Evolutionary conservation across 2,113 vertebrate species (phyloP), one percentile per base, ranked within the genome.

Genomic region (Pleuronectes platessa): DNA sequence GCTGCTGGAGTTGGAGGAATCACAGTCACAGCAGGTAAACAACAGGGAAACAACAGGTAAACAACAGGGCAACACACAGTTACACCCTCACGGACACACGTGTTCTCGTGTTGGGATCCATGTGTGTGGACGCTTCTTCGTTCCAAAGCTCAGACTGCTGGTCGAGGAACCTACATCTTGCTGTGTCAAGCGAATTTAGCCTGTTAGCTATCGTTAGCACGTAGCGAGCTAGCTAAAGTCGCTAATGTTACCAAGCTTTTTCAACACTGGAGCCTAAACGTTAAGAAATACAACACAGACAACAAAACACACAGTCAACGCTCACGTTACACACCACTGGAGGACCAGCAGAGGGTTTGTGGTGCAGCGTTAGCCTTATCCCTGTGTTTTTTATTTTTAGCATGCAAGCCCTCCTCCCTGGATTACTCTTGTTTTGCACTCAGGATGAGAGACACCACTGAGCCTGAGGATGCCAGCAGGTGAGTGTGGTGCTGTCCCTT

Each of bases 401-500:
- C 24, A 77, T 69, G 64, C 80, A 60, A 65, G 3, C 5, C 15
- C 21, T 64, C 15, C 3, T 24, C 31, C 8, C 1, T 66, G 82
- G 60, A 59, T 76, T 81, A 73, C n/a, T 69, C 11, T 17, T 15
- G 2, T n/a, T 70, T 76, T 78, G 4, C 35, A 24, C 15, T 17
- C 78, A 87, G 69, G 65, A 90, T 91, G 90, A 91, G 47, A 81
- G n/a, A 88, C 68, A 82, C 53, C 20, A 78, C 72, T 27, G 82
- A 83, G 74, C 71, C 61, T 89, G 90, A 96, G 88, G 90, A 97
- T 97, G 97, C 94, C 94, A 85, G 88, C 92, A 91, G 95, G 97
- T 97, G 86, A 90, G 89, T 0, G 5, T 7, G 31, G 4, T 6
- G 31, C 31, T 31, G 6, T 31, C 31, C 31, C 27, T 31, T 31